Percentiles rank a stretch among this genome's conserved stretches.
These are phyloP conservation scores for Pithys albifrons DNA, from an alignment of 2,113 vertebrate species.

Conservation along the genomic window DNA sequence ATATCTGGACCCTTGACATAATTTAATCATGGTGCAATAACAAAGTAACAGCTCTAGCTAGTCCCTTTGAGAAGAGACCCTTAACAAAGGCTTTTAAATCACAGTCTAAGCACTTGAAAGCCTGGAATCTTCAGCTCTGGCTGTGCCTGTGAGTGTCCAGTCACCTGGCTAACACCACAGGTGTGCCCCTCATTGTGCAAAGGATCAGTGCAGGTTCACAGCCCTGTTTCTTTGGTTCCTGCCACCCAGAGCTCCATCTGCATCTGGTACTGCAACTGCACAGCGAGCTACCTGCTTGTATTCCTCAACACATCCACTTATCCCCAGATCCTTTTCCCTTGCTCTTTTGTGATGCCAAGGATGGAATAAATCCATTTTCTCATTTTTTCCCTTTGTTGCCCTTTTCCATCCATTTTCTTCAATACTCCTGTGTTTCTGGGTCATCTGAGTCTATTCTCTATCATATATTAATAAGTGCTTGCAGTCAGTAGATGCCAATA, in stretches of 20 bases:
- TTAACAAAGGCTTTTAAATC: not conserved
- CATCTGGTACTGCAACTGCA: not conserved
- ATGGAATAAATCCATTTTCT: not conserved
- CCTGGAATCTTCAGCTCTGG: not conserved
- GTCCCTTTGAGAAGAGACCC: no score
- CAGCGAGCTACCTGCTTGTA: fast-evolving
- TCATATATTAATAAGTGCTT: not conserved
- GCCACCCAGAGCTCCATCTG: not conserved
- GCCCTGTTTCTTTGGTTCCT: not conserved
- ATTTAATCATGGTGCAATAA: not conserved
- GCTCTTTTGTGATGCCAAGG: not conserved
- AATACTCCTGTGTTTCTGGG: not conserved
- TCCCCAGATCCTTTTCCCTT: not conserved
- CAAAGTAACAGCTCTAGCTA: not conserved
- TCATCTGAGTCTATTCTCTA: not conserved
- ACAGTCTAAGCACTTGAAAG: not conserved
- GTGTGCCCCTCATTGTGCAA: not conserved
- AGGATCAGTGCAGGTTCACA: not conserved
- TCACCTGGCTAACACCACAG: not conserved
- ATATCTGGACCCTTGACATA: not conserved
- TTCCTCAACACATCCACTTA: not conserved
- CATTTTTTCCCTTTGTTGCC: not conserved
- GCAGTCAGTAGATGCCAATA: not conserved
- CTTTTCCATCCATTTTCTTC: not conserved
- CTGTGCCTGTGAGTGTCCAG: not conserved